Percentiles rank a stretch among this genome's conserved stretches.
These are phyloP conservation scores for Ceriagrion tenellum DNA, from an alignment of 2,888 invertebrate genomes.

Conservation along the genomic window DNA sequence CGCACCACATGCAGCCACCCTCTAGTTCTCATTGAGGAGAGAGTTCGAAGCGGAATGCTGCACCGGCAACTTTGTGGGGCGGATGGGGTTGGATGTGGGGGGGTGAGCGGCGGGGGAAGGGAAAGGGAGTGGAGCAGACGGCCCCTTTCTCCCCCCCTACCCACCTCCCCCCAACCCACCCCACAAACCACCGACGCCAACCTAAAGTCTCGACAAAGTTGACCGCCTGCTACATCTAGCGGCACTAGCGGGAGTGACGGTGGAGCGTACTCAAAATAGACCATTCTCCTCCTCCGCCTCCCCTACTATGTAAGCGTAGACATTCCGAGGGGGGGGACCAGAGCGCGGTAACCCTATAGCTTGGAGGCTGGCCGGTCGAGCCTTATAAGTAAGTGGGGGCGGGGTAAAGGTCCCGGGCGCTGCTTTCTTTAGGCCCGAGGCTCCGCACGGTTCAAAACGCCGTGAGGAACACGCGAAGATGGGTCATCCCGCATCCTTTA, in stretches of 20 bases:
- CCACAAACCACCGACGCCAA: not conserved
- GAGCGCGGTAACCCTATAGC: slow-evolving; percentile 62
- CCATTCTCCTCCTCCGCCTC: not conserved
- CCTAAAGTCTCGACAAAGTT: slow-evolving; percentile 44
- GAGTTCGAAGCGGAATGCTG: not conserved
- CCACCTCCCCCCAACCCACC: not conserved
- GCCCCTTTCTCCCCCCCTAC: not conserved
- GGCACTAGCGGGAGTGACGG: slow-evolving; percentile 51
- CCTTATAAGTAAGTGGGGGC: slow-evolving; percentile 70
- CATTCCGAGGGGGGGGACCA: slow-evolving; percentile 50
- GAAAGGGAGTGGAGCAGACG: not conserved
- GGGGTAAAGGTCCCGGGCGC: slow-evolving; percentile 64
- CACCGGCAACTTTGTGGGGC: not conserved
- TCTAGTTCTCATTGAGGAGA: slow-evolving; percentile 38
- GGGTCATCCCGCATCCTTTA: slow-evolving; percentile 28
- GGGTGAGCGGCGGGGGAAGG: not conserved
- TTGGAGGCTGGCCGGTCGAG: slow-evolving; percentile 67
- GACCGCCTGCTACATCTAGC: slow-evolving; percentile 66
- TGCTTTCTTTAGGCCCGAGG: slow-evolving; percentile 69
- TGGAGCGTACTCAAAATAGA: slow-evolving; percentile 58
- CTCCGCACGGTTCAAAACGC: slow-evolving; percentile 64
- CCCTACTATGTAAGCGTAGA: slow-evolving; percentile 64
- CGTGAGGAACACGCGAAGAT: slow-evolving; percentile 35
- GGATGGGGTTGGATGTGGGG: not conserved
- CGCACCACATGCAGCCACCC: slow-evolving; percentile 5